Evolutionary conservation across 2,797 vertebrate species (phyloP).

Genomic region (Lagocephalus sceleratus): DNA sequence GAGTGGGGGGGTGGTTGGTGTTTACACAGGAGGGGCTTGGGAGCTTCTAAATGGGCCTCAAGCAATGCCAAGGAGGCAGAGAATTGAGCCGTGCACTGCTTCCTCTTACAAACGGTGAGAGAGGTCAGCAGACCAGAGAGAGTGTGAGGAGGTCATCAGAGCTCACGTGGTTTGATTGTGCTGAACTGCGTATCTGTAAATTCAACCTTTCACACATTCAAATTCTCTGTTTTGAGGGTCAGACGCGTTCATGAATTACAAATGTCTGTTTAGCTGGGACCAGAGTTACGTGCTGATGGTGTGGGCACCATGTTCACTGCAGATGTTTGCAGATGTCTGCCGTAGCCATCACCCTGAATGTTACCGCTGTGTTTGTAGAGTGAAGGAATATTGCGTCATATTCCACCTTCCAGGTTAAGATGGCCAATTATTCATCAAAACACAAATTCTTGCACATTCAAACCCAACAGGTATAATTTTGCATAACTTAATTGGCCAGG

Average conservation of each 20-base stretch:
- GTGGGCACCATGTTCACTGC: too few species aligned
- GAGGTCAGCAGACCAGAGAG: too few species aligned
- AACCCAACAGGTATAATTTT: conserved; percentile 32
- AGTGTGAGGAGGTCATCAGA: too few species aligned
- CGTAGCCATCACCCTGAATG: too few species aligned
- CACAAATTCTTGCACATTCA: conserved; percentile 21
- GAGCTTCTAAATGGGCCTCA: not conserved
- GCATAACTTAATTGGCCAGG: conserved; percentile 22
- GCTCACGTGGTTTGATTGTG: too few species aligned
- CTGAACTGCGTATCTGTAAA: conserved; percentile 14
- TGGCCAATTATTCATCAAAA: conserved; percentile 32
- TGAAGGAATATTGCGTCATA: conserved; percentile 1
- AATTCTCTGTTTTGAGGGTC: conserved; percentile 40
- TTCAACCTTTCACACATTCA: conserved; percentile 38
- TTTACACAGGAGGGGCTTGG: not conserved
- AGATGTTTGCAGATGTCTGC: not conserved
- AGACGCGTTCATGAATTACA: conserved; percentile 53
- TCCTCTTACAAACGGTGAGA: too few species aligned
- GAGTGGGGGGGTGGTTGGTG: not conserved
- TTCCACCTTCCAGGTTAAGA: conserved; percentile 17
- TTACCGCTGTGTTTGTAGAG: too few species aligned
- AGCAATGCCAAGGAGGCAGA: not conserved
- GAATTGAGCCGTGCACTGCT: not conserved
- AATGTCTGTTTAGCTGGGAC: conserved; percentile 43
- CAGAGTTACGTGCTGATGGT: too few species aligned